These are phyloP conservation scores for Onthophagus taurus DNA, from an alignment of 1,140 invertebrate genomes.

Conservation along the genomic window DNA sequence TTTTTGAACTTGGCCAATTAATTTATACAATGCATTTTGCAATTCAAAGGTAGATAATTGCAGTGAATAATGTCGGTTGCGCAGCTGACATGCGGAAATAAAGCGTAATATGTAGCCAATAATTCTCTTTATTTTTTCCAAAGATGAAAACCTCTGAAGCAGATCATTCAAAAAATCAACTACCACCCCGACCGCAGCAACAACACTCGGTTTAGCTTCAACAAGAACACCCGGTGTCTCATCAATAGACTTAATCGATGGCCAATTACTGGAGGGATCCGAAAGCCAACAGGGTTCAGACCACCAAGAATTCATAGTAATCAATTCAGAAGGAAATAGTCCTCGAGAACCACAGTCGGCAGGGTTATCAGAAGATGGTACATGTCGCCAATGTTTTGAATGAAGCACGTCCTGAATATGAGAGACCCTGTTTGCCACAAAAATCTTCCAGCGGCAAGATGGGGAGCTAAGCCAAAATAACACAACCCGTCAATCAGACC, in stretches of 20 bases:
- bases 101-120: not conserved
- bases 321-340: constrained; percentile 16
- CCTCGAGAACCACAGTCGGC: constrained; percentile 22
- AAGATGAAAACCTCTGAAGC: not conserved
- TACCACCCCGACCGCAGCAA: not conserved
- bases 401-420: constrained; percentile 25
- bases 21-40: no score
- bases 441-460: constrained; percentile 28
- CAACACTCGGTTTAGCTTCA: not conserved
- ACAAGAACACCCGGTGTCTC: not conserved
- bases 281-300: constrained; percentile 6
- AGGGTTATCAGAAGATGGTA: constrained; percentile 12
- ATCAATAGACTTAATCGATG: not conserved
- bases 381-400: constrained; percentile 22
- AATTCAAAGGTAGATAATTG: no score
- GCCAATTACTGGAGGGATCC: not conserved
- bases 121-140: not conserved
- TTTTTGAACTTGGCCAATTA: constrained; percentile 3
- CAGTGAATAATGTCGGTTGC: no score
- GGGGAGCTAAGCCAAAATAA: constrained; percentile 23
- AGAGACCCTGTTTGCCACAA: constrained; percentile 33
- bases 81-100: not conserved
- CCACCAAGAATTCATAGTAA: constrained; percentile 28
- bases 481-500: constrained; percentile 23
- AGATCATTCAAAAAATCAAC: not conserved